Percentiles rank a stretch among this genome's conserved stretches.
Evolutionary conservation across 2,888 invertebrate genomes (phyloP).

Genomic region (Perizoma flavofasciatum): DNA sequence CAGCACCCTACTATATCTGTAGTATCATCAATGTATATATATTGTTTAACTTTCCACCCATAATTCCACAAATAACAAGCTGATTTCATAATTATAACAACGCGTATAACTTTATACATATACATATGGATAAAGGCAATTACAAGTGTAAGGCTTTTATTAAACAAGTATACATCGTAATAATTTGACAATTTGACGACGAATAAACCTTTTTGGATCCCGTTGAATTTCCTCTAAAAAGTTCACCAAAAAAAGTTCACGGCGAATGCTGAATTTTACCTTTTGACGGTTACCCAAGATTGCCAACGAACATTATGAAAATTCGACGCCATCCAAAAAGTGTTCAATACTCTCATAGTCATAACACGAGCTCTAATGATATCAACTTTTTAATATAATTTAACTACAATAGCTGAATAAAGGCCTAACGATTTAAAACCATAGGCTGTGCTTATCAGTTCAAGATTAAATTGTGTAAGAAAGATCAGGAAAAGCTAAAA

Average conservation of each 20-base stretch:
- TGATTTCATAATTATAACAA: constrained; percentile 26
- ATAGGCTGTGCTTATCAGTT: constrained; percentile 34
- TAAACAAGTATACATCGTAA: constrained; percentile 36
- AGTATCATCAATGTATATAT: neutral
- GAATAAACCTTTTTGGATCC: constrained; percentile 20
- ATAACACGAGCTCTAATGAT: constrained; percentile 35
- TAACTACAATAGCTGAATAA: constrained; percentile 36
- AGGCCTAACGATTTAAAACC: constrained; percentile 24
- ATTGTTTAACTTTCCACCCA: constrained; percentile 8
- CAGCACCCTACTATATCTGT: too few relatives aligned
- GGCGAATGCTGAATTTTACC: too few relatives aligned
- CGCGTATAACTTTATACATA: constrained; percentile 31
- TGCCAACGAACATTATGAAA: constrained; percentile 1
- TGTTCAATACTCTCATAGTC: constrained; percentile 9
- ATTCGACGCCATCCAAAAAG: constrained; percentile 22
- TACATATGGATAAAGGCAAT: constrained; percentile 29
- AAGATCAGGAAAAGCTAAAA: constrained; percentile 5
- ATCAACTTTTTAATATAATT: constrained; percentile 34
- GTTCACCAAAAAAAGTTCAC: neutral
- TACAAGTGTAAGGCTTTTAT: constrained; percentile 34
- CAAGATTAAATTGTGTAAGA: constrained; percentile 21
- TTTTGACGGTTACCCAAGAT: neutral
- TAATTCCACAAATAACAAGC: constrained; percentile 25
- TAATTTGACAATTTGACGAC: constrained; percentile 38
- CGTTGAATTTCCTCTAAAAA: constrained; percentile 17